phyloP scores from a whole-genome alignment of 2,797 vertebrate species.

The Gadopsis bispinosus region DNA sequence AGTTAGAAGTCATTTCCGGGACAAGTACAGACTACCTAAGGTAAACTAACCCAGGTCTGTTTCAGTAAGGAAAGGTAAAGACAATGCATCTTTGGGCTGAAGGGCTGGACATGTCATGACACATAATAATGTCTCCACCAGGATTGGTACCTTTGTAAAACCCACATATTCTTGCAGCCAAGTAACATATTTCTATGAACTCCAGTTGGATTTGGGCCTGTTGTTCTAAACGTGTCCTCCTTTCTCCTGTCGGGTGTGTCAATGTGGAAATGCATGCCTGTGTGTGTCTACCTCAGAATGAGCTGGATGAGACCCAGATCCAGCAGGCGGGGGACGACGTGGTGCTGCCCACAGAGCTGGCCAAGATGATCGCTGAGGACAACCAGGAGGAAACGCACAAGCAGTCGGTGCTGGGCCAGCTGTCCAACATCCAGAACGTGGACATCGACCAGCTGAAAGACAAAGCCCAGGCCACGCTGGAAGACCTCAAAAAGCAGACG shows the following conservation, averaged over 20 bases:
- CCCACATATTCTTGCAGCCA: not conserved
- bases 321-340: conserved; percentile 93
- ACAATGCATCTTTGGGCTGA: not conserved
- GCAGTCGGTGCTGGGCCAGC: conserved; percentile 93
- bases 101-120: not conserved
- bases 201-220: not conserved
- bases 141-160: not conserved
- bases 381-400: conserved; percentile 93
- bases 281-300: conserved; percentile 84
- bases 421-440: conserved; percentile 94
- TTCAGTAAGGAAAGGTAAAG: not conserved
- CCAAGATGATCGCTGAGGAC: conserved; percentile 98
- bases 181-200: not conserved
- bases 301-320: conserved; percentile 94
- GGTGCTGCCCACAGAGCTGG: conserved; percentile 94
- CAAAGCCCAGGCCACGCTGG: conserved; percentile 94
- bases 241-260: conserved; percentile 10
- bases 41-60: conserved; percentile 75
- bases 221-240: not conserved
- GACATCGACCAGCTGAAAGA: conserved; percentile 96
- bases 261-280: not conserved
- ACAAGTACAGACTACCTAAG: conserved; percentile 97
- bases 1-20: conserved; percentile 93
- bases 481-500: conserved; percentile 96
- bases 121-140: not conserved